phyloP scores from a whole-genome alignment of 2,888 invertebrate species.

The Volucella inanis region DNA sequence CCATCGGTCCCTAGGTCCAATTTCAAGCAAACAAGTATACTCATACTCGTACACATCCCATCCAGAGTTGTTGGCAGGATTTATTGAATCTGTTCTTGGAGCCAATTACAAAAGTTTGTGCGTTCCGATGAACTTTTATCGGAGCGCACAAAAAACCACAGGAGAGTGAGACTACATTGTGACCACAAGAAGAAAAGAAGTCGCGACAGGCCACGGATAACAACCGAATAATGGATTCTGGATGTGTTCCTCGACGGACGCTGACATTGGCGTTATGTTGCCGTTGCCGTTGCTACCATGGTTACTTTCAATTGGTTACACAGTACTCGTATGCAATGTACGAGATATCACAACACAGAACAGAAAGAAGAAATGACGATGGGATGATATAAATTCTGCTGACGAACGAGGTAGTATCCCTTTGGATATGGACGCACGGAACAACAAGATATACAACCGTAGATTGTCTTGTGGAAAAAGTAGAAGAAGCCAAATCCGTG shows the following conservation, averaged over 20 bases:
- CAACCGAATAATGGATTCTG: slow-evolving; percentile 73
- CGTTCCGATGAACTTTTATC: slow-evolving; percentile 73
- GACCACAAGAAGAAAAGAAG: background rate
- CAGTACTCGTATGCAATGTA: slow-evolving; percentile 9
- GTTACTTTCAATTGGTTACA: slow-evolving; percentile 60
- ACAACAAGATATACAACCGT: slow-evolving; percentile 70
- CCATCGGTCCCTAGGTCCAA: too few species aligned
- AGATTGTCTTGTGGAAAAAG: slow-evolving; percentile 58
- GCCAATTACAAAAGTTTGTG: slow-evolving; percentile 72
- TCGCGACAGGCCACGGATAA: slow-evolving; percentile 46
- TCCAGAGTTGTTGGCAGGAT: slow-evolving; percentile 63
- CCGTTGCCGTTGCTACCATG: slow-evolving; percentile 45
- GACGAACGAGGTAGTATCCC: slow-evolving; percentile 70
- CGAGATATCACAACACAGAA: slow-evolving; percentile 6
- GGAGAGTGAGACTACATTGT: slow-evolving; percentile 1
- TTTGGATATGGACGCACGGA: slow-evolving; percentile 69
- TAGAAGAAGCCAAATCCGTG: slow-evolving; percentile 72
- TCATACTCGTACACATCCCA: slow-evolving; percentile 6
- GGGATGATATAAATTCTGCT: slow-evolving; percentile 71
- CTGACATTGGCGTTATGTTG: slow-evolving; percentile 58
- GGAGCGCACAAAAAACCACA: slow-evolving; percentile 32
- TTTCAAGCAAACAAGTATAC: too few species aligned
- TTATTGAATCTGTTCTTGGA: slow-evolving; percentile 72
- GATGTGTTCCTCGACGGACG: slow-evolving; percentile 64
- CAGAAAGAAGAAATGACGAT: slow-evolving; percentile 65